Evolutionary conservation across 2,888 invertebrate species (phyloP).

Genomic region (Volucella inanis): DNA sequence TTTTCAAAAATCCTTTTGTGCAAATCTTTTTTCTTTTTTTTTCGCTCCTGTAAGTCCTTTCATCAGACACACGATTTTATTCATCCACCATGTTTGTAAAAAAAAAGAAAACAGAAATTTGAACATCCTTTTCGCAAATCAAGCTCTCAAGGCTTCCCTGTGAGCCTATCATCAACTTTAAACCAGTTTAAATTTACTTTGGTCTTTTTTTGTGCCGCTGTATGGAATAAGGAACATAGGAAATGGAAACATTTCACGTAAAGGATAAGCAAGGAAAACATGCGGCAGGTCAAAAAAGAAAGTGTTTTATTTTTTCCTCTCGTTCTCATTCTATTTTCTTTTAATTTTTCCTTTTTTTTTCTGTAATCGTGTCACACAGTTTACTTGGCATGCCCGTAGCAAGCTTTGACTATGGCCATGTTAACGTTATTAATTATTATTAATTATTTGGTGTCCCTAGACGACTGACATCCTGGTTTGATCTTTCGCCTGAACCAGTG

Average conservation of each 20-base stretch:
- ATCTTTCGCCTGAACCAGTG: slow-evolving; percentile 1
- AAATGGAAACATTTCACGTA: neutral
- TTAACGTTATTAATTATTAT: slow-evolving; percentile 46
- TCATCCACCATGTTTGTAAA: slow-evolving; percentile 15
- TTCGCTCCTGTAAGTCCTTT: slow-evolving; percentile 10
- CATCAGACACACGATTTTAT: slow-evolving; percentile 33
- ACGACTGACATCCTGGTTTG: neutral
- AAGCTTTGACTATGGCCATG: slow-evolving; percentile 3
- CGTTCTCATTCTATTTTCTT: neutral
- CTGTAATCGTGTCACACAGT: slow-evolving; percentile 41
- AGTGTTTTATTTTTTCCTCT: slow-evolving; percentile 19
- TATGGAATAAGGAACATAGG: neutral
- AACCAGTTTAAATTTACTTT: slow-evolving; percentile 46
- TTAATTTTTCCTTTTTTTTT: neutral
- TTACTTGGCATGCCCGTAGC: slow-evolving; percentile 11
- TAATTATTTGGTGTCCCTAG: slow-evolving; percentile 38
- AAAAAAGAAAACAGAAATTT: neutral
- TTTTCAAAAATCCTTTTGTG: slow-evolving; percentile 51
- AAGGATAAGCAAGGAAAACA: slow-evolving; percentile 22
- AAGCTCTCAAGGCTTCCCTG: slow-evolving; percentile 51
- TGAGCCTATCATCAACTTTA: slow-evolving; percentile 64
- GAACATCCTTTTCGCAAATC: slow-evolving; percentile 37
- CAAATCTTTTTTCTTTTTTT: slow-evolving; percentile 13
- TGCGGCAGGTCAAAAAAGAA: neutral
- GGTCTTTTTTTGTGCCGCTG: neutral